Evolutionary conservation across 2,797 vertebrate genomes (phyloP).

Genomic region (Pangasius macronema): DNA sequence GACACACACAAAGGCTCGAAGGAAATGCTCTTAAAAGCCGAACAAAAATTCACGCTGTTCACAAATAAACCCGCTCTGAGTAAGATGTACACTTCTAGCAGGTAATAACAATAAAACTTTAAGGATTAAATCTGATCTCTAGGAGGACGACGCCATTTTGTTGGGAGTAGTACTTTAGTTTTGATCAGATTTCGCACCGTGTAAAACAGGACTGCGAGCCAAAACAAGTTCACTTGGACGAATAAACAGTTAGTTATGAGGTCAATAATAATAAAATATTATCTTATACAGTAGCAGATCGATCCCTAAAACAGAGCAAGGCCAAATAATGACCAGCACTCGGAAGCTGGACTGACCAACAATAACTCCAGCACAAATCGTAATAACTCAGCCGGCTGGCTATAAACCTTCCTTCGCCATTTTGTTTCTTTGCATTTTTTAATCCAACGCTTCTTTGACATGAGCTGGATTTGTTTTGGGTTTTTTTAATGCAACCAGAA

Average conservation of each 20-base stretch:
- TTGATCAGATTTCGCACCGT: constrained; percentile 27
- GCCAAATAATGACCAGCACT: no score
- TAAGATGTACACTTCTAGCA: background rate
- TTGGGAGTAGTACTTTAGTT: constrained; percentile 47
- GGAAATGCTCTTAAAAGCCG: background rate
- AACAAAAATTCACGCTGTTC: background rate
- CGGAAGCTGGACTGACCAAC: background rate
- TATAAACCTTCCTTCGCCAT: constrained; percentile 67
- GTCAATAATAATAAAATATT: background rate
- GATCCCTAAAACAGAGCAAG: no score
- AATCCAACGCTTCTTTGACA: background rate
- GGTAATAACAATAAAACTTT: background rate
- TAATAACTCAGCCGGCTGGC: constrained; percentile 51
- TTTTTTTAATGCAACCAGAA: background rate
- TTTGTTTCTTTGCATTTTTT: constrained; percentile 63
- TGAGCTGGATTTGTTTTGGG: background rate
- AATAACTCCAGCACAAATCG: background rate
- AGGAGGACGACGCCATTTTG: constrained; percentile 56
- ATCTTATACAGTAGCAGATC: background rate
- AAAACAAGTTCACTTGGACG: background rate
- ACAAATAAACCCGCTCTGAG: background rate
- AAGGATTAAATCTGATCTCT: background rate
- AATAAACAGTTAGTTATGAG: background rate
- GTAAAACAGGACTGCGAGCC: background rate
- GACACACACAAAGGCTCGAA: background rate